Evolutionary conservation across 2,888 invertebrate species (phyloP), one percentile per base, ranked within the genome.

Genomic region (Cheilosia pagana): DNA sequence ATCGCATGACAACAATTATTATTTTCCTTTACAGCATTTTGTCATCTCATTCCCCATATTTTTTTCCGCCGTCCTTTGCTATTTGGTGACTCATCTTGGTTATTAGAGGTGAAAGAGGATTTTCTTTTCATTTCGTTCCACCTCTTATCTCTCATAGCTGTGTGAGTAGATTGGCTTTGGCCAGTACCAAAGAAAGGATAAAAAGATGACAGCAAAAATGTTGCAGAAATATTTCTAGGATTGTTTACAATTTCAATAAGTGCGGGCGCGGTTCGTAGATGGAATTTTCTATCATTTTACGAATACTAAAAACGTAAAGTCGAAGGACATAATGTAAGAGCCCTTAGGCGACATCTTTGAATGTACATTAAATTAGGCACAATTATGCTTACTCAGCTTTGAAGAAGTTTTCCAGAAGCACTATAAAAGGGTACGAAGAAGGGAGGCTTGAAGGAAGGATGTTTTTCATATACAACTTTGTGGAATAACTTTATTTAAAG

Each of bases 141-240:
- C 35, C 35, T 57, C 39, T 55, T 53, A 59, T 72, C 65, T 71
- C 7, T 68, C 72, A 57, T 59, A 52, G 43, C 67, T 55, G 72
- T 55, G 65, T 62, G 50, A 77, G 67, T 63, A 68, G 78, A 82
- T 77, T 82, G 77, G 77, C 76, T 71, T 65, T 50, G 70, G 52
- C 57, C 62, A 59, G 63, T 16, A 8, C 59, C 12, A 59, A 12
- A 10, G 21, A 41, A 43, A 72, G 72, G 53, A 62, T 70, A 41
- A 41, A 52, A 60, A 50, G 55, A 82, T 82, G 82, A 78, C 82
- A 78, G 77, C 62, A 77, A 68, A 77, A 77, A 78, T 82, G 50
- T 78, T 82, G 67, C 52, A 77, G 72, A 82, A 72, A 68, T 78
- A 72, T 72, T 72, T 77, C 62, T 43, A 68, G 67, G 68, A 77